Evolutionary conservation across 1,140 invertebrate genomes (phyloP), one percentile per base, ranked within the genome.

Genomic region (Steinernema feltiae): DNA sequence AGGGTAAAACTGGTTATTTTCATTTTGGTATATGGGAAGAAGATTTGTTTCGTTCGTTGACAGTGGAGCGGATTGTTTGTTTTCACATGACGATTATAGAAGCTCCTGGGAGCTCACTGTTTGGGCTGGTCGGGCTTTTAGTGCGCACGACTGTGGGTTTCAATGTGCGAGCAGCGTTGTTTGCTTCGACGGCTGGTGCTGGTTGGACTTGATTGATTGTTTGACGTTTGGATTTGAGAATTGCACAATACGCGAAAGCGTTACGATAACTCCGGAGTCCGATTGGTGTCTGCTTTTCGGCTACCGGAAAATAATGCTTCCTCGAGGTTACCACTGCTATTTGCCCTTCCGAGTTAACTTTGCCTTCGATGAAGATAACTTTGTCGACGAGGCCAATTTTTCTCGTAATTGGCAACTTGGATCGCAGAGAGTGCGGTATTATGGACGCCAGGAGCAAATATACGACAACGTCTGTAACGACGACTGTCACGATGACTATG

Each of bases 171-270:
- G 35, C 53, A 21, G 7, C 7, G 24, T 21, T 63, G 53, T 63
- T 63, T 63, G 53, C 24, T 27, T 21, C 53, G 18, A 18, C 35
- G 35, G 35, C n/a, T n/a, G n/a, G n/a, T n/a, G n/a, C n/a, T n/a
- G n/a, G n/a, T n/a, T n/a, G n/a, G 41, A 46, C 41, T 46, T 46
- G 41, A 46, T n/a, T 7, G 7, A 63, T 3, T 63, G 53, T 63
- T 63, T 63, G 53, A 27, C 53, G 53, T 63, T 63, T 63, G 53
- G 53, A 15, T 63, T 63, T 63, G 53, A n/a, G 53, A 63, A 27
- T 17, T 27, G 15, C 53, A 27, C 53, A 63, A 15, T 63, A 63
- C 53, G 53, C 53, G 18, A 41, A 41, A 41, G 35, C 35, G 35
- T 18, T 41, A 41, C 35, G 7, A 18, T 7, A 41, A 18, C 7